These are phyloP conservation scores for Ptychoptera contaminata DNA, from an alignment of 2,888 invertebrate genomes.

Conservation along the genomic window DNA sequence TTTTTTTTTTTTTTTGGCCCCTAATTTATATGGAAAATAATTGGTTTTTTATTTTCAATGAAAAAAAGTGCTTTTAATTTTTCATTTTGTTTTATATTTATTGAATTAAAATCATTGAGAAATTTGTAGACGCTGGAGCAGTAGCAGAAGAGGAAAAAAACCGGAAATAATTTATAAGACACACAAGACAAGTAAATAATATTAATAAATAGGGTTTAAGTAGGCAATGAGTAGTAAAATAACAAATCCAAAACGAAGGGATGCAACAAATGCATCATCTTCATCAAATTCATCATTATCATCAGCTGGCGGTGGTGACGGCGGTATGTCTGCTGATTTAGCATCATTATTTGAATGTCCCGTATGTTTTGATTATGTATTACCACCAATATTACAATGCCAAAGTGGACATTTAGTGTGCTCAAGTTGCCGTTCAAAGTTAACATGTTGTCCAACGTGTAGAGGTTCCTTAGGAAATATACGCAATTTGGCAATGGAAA, in stretches of 20 bases:
- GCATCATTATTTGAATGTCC: constrained; percentile 89
- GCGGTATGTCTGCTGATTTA: constrained; percentile 62
- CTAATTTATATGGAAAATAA: too few relatives aligned
- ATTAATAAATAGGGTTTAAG: too few relatives aligned
- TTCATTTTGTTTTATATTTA: too few relatives aligned
- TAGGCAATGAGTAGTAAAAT: constrained; percentile 29
- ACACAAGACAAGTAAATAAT: too few relatives aligned
- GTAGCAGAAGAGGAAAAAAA: too few relatives aligned
- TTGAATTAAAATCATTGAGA: too few relatives aligned
- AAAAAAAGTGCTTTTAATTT: too few relatives aligned
- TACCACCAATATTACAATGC: constrained; percentile 97
- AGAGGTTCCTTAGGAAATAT: constrained; percentile 94
- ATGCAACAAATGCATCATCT: constrained; percentile 27
- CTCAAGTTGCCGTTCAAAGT: constrained; percentile 90
- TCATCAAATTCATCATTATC: constrained; percentile 31
- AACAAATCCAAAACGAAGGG: constrained; percentile 24
- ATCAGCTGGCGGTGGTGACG: constrained; percentile 31
- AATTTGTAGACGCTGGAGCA: too few relatives aligned
- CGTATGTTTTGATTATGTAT: constrained; percentile 98
- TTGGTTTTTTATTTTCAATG: too few relatives aligned
- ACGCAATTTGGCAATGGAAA: constrained; percentile 97
- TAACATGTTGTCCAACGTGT: constrained; percentile 96
- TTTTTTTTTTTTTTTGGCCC: too few relatives aligned
- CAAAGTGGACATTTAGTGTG: constrained; percentile 98
- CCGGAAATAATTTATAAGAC: too few relatives aligned